A percentile compares a stretch with the other conserved stretches of the same genome.
phyloP scores from a whole-genome alignment of 2,888 invertebrate species.

The Cybosia mesomella region DNA sequence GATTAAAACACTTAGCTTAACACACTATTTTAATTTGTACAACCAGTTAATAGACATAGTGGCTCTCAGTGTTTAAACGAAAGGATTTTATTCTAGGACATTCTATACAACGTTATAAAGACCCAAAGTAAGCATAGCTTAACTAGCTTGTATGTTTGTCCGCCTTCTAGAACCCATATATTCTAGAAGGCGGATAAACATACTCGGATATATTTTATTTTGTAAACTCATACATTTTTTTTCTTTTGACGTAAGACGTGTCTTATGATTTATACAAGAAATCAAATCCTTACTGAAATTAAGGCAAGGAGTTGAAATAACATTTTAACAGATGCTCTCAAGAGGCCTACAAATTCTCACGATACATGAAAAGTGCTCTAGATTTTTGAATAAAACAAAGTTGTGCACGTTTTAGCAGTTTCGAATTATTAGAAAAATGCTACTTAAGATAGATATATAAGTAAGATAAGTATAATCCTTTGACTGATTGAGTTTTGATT shows the following conservation, averaged over 20 bases:
- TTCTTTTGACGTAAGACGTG: background rate
- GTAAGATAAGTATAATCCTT: background rate
- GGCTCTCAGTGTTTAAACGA: no score
- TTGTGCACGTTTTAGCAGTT: background rate
- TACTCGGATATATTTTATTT: no score
- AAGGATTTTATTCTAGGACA: no score
- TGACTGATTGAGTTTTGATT: background rate
- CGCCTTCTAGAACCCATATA: no score
- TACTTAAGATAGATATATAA: background rate
- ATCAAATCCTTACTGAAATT: constrained; percentile 40
- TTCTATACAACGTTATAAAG: no score
- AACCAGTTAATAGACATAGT: no score
- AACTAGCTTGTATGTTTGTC: no score
- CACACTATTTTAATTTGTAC: no score
- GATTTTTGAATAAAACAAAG: constrained; percentile 29
- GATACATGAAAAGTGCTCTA: constrained; percentile 22
- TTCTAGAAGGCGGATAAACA: no score
- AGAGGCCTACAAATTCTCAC: constrained; percentile 4
- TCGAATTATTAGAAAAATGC: background rate
- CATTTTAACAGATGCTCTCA: constrained; percentile 19
- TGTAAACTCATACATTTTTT: background rate
- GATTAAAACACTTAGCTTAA: no score
- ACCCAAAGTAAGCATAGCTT: no score
- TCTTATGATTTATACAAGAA: constrained; percentile 41
- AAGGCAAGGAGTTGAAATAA: constrained; percentile 45